Base-by-base conservation (phyloP, 2,888 invertebrate species). In the Aleiodes testaceus region DNA sequence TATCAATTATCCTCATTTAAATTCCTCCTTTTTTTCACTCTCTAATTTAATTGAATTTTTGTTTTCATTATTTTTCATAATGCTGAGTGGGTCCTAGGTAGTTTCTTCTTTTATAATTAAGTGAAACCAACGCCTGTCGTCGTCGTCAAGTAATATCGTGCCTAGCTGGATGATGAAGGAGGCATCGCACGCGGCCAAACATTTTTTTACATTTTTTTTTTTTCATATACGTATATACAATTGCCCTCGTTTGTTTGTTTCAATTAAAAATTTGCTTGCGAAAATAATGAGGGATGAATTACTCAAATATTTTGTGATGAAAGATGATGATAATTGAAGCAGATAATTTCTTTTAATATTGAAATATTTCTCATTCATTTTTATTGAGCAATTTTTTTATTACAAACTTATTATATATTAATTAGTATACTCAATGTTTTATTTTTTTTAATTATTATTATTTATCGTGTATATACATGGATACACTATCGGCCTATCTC, bases 121-220 rank as follows among this genome's bases (percentile, higher is more conserved):
- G 45, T 47, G 22, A 36, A 66, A 59, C 73, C 79, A 78, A 80
- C 79, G 82, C 79, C 79, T 82, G 79, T 82, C 78, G 77, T 79
- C 78, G 78, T 79, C 81, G 81, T 83, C 77, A 80, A 80, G 79
- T 82, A 63, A 53, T 50, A 63, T 66, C 81, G 83, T 84, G 83
- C 78, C 82, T 84, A 84, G 84, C 81, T 84, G 84, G 82, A 84
- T 84, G 81, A 81, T 83, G 78, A 70, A 80, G 80, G 81, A 81
- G 84, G 84, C 84, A 83, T 85, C 80, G 85, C 84, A 85, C 85
- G 85, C 81, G 78, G 84, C 84, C 84, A 72, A 36, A 80, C 81
- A 76, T 36, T 80, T 73, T 26, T 26, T 26, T 26, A 5, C 3
- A 3, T 0, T 26, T 0, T 26, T 26, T 81, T 80, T 82, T 82